Conservation (phyloP, 2,113 vertebrate species). For the Vidua chalybeata region DNA sequence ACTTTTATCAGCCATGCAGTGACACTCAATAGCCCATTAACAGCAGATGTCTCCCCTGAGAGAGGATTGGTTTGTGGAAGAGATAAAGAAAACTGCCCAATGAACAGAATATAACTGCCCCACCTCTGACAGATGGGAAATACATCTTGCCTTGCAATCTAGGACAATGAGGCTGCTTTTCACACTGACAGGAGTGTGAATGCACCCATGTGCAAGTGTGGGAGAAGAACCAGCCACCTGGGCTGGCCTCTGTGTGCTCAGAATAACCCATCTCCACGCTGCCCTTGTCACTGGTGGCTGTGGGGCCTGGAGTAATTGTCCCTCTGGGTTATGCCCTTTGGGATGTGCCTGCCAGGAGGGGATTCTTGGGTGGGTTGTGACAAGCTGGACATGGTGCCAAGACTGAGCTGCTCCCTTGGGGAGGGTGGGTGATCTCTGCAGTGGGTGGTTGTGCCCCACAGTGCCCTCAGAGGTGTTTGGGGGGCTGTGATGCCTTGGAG, state of each 20-base stretch:
- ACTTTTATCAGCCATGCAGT: too few species aligned
- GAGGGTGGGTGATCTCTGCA: neutral
- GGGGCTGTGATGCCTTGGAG: neutral
- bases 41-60: too few species aligned
- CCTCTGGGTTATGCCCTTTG: neutral
- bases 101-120: too few species aligned
- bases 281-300: neutral
- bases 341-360: neutral
- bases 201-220: neutral
- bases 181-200: neutral
- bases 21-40: too few species aligned
- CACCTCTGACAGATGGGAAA: too few species aligned
- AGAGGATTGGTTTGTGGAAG: too few species aligned
- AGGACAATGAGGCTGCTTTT: neutral
- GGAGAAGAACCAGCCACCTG: neutral
- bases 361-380: neutral
- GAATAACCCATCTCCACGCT: neutral
- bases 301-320: neutral
- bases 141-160: too few species aligned
- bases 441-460: neutral
- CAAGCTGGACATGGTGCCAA: fast-evolving
- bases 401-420: neutral
- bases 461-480: neutral
- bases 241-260: neutral
- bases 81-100: too few species aligned